Conservation (phyloP, 92 coral and sea anemone species). For the Paramuricea clavata region DNA sequence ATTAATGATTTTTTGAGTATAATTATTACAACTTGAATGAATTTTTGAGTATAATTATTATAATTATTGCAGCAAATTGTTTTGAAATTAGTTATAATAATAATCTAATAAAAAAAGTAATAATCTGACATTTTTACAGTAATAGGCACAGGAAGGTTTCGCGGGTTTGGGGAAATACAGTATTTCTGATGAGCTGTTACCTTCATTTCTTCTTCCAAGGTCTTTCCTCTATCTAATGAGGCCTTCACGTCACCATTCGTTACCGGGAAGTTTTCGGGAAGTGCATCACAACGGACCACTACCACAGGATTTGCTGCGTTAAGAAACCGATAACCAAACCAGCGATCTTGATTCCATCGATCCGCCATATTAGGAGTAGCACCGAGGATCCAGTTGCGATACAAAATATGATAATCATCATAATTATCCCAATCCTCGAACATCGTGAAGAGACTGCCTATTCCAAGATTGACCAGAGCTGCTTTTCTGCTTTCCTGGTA, state of each 20-base stretch:
- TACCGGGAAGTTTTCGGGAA: conserved; percentile 75
- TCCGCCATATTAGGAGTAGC: conserved; percentile 58
- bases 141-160: too few relatives aligned
- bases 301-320: conserved; percentile 79
- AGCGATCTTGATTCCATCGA: conserved; percentile 76
- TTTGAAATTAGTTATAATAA: too few relatives aligned
- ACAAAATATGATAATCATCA: conserved; percentile 66
- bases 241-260: conserved; percentile 61
- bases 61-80: too few relatives aligned
- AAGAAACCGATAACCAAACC: conserved; percentile 77
- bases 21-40: too few relatives aligned
- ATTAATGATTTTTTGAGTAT: too few relatives aligned
- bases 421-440: conserved; percentile 80
- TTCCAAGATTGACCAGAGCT: conserved; percentile 69
- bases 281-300: conserved; percentile 65
- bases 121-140: too few relatives aligned
- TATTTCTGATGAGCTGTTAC: conserved; percentile 19
- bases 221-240: conserved; percentile 73
- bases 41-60: too few relatives aligned
- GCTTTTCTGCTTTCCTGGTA: conserved; percentile 63
- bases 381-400: conserved; percentile 49
- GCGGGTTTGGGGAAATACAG: too few relatives aligned
- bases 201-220: conserved; percentile 69
- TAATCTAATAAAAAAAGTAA: too few relatives aligned
- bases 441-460: conserved; percentile 49